Evolutionary conservation across 2,797 vertebrate species (phyloP), one percentile per base, ranked within the genome.

Genomic region (Echeneis naucrates): DNA sequence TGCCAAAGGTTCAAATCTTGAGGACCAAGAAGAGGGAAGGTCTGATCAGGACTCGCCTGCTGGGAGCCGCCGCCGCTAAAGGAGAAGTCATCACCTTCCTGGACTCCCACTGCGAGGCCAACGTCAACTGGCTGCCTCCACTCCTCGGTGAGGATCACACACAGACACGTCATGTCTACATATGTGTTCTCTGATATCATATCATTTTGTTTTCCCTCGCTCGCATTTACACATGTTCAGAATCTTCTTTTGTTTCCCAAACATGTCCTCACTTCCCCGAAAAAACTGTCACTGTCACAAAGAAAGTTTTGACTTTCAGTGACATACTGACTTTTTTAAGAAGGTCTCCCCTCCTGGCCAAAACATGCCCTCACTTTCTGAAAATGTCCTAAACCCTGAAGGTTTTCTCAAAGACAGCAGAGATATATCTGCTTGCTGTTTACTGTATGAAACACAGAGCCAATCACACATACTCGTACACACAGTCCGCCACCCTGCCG

Each of bases 51-150:
- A 99, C 98, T 0, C 96, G 98, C 2, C 95, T 99, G 91, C 90
- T 99, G 40, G 98, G 98, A 6, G 98, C 98, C 16, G 91, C 91
- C 0, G 92, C 92, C 0, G 97, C 97, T 0, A 93, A 85, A 24
- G 97, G 97, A 42, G 95, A 97, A 0, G 98, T 98, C 88, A 97
- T 99, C 92, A 99, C 98, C 2, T 99, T 98, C 92, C 92, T 99
- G 81, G 98, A 99, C 78, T 99, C 97, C 0, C 98, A 99, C 81
- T 99, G 98, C 2, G 98, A 99, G 82, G 94, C 97, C 84, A 99
- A 99, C 0, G 93, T 98, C 80, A 99, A 99, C 93, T 99, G 98
- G 97, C 95, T 99, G 42, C 97, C 98, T 0, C 98, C 97, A 0
- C 89, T 98, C 61, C 81, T 99, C 1, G 97, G 98, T 98, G 83